Evolutionary conservation across 2,113 vertebrate genomes (phyloP), one percentile per base, ranked within the genome.

Genomic region (Sorex fumeus): DNA sequence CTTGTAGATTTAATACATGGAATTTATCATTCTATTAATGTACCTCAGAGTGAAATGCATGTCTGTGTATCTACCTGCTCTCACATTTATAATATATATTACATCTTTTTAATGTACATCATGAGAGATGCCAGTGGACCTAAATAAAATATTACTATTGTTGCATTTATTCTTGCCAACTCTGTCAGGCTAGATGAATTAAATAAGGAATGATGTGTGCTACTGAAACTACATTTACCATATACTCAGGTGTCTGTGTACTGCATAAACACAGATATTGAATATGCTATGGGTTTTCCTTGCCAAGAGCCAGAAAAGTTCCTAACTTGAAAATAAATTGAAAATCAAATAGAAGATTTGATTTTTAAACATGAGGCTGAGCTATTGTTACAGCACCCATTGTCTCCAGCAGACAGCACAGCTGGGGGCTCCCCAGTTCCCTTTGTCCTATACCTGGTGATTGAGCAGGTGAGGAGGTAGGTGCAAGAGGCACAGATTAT

Each of bases 11-110:
- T 95, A 94, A 86, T 92, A 70, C 30, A 30, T 84, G 72, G 72
- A 91, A 95, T 96, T 92, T 92, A 89, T 95, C 87, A 94, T 92
- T 95, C 93, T 93, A 79, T 90, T 95, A 96, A 91, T 94, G 87
- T 71, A 66, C 94, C 88, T 96, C 92, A 62, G 91, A 94, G 80
- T 94, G 66, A 96, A 96, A 93, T 84, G 84, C 80, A 84, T 87
- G 47, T 80, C 87, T 92, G 47, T 90, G 86, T 94, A 93, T 87
- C 87, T 74, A 92, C 25, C 76, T 90, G 79, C 76, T 89, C 82
- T 95, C 95, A 96, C 87, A 95, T 92, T 97, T 91, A 89, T 93
- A 93, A 81, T 91, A 74, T 94, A 84, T 91, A 89, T 94, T 94
- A 78, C 53, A 89, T 78, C 87, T 89, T 94, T 95, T 96, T 87